Evolutionary conservation across 2,113 vertebrate genomes (phyloP), one percentile per base, ranked within the genome.

Genomic region (Phrynosoma blainvillii): DNA sequence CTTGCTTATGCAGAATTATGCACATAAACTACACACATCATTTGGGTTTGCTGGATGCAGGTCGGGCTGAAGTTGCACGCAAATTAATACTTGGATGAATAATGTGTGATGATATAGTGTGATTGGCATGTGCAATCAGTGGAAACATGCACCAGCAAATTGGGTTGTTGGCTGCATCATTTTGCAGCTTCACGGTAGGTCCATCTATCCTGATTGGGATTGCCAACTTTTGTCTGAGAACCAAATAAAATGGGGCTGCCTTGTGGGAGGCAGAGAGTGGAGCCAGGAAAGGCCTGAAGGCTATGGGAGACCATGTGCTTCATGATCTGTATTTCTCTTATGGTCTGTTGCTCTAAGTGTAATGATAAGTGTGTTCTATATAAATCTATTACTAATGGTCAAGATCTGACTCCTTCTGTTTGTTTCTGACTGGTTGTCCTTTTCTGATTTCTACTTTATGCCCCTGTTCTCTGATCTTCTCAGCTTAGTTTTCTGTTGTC

Each of bases 1-100:
- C 9, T 52, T 40, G 27, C 84, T 30, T 66, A 77, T 0, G 79
- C 84, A 84, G 56, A 85, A 1, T 30, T 2, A 6, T 9, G 40
- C 20, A 23, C 56, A 70, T 21, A 74, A 54, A 27, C 2, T 1
- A 1, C 30, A 75, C 59, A 40, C 59, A 68, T 77, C 62, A 32
- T 21, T 0, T 1, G 20, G 42, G 83, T 13, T 54, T 20, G 82
- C 23, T 36, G 30, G 71, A 1, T 11, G 56, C 36, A 65, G 80
- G 76, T 0, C 71, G 78, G 86, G 73, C 47, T 85, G 25, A 54
- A 25, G 14, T 47, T 14, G 59, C 0, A 74, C 27, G 40, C 40
- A 90, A 86, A 88, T 23, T 16, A n/a, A 71, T 88, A 40, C 52
- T 52, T 59, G 83, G 86, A 80, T 74, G 32, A 59, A 6, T 0